phyloP scores from a whole-genome alignment of 1,140 invertebrate genomes.

The Drosophila mauritiana region DNA sequence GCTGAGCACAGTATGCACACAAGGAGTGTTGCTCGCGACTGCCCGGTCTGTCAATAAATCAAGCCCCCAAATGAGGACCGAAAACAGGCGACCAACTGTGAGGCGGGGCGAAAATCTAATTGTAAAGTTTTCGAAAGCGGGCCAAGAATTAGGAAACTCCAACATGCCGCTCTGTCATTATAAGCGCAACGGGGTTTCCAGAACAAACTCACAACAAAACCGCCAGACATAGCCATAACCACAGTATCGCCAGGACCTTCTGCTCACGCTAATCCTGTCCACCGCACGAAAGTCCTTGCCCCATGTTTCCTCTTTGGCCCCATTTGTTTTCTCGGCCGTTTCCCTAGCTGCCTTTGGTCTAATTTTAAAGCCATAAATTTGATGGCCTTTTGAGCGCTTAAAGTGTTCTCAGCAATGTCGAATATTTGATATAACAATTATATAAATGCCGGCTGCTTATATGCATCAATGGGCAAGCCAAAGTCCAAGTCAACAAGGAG shows the following conservation, averaged over 20 bases:
- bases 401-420: constrained; percentile 59
- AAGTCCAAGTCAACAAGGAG: constrained; percentile 40
- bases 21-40: constrained; percentile 27
- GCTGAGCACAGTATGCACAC: constrained; percentile 42
- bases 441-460: constrained; percentile 69
- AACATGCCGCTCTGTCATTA: constrained; percentile 61
- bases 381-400: constrained; percentile 68
- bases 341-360: constrained; percentile 29
- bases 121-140: constrained; percentile 75
- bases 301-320: constrained; percentile 4
- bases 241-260: background rate
- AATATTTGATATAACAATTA: constrained; percentile 82
- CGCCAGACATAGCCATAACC: background rate
- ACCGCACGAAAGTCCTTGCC: background rate
- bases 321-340: background rate
- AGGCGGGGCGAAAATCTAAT: constrained; percentile 66
- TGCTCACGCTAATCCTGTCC: constrained; percentile 20
- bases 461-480: constrained; percentile 55
- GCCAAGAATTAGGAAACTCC: constrained; percentile 48
- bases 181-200: constrained; percentile 41
- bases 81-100: constrained; percentile 38
- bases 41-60: constrained; percentile 66
- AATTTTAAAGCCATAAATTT: constrained; percentile 80
- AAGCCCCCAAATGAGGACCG: constrained; percentile 30
- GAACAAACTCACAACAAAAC: constrained; percentile 14